Conservation (phyloP, 2,888 invertebrate genomes). For the Cinara cedri region DNA sequence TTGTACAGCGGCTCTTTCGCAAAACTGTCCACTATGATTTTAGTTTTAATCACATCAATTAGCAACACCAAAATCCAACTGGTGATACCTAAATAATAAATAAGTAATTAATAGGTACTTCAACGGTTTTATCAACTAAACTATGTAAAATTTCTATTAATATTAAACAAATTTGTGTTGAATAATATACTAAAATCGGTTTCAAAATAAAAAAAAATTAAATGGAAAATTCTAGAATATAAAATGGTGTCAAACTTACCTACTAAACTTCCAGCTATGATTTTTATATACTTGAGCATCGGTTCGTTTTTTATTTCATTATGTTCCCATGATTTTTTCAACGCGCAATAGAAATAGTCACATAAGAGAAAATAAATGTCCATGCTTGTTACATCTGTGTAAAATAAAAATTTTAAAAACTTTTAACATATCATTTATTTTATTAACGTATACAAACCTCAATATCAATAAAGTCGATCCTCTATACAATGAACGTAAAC, state of each 20-base stretch:
- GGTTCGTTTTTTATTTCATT: constrained; percentile 1
- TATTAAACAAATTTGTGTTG: too few species aligned
- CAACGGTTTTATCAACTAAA: too few species aligned
- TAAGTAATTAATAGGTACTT: too few species aligned
- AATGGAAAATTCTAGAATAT: too few species aligned
- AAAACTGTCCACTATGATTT: constrained; percentile 71
- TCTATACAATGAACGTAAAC: constrained; percentile 24
- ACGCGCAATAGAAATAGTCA: constrained; percentile 63
- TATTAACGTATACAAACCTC: constrained; percentile 32
- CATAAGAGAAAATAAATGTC: constrained; percentile 71
- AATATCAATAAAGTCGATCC: constrained; percentile 19
- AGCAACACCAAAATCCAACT: constrained; percentile 75
- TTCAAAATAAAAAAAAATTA: too few species aligned
- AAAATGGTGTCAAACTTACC: too few species aligned
- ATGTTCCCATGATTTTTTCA: constrained; percentile 13
- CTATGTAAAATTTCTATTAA: too few species aligned
- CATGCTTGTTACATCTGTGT: constrained; percentile 71
- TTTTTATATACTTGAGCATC: constrained; percentile 18
- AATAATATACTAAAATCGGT: too few species aligned
- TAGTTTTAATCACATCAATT: constrained; percentile 76
- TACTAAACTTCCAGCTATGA: constrained; percentile 55
- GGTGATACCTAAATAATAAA: constrained; percentile 67
- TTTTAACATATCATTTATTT: too few species aligned
- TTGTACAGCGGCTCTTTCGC: constrained; percentile 65
- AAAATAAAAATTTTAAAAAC: constrained; percentile 12